Evolutionary conservation across 2,797 vertebrate species (phyloP).

Genomic region (Pangasius mekongensis): DNA sequence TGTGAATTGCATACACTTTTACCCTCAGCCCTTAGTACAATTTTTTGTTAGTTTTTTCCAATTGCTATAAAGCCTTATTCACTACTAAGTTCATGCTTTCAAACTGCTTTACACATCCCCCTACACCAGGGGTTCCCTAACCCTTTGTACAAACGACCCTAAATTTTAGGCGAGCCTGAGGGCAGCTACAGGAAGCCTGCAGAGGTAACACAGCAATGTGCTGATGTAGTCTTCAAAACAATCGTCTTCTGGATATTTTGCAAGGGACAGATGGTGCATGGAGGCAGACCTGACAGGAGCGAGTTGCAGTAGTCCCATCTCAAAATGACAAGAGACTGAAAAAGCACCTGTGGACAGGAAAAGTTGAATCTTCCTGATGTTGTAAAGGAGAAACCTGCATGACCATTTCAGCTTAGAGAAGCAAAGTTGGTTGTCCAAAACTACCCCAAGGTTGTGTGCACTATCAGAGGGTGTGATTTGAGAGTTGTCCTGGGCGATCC

Average conservation of each 20-base stretch:
- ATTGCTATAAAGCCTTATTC: neutral
- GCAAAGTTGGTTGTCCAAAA: neutral
- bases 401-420: neutral
- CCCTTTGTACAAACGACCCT: neutral
- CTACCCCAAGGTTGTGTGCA: neutral
- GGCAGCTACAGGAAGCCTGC: neutral
- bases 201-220: neutral
- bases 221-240: neutral
- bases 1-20: neutral
- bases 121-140: neutral
- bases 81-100: neutral
- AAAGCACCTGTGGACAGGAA: neutral
- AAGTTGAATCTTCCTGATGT: neutral
- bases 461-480: neutral
- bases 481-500: neutral
- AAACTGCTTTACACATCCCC: neutral
- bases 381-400: neutral
- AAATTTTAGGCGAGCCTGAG: neutral
- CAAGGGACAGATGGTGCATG: too few relatives aligned
- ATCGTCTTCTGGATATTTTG: neutral
- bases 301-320: too few relatives aligned
- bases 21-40: neutral
- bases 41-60: neutral
- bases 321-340: neutral
- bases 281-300: too few relatives aligned